A percentile compares a stretch with the other conserved stretches of the same genome.
Conservation (phyloP, 2,888 invertebrate genomes). For the Drosophila rubida region DNA sequence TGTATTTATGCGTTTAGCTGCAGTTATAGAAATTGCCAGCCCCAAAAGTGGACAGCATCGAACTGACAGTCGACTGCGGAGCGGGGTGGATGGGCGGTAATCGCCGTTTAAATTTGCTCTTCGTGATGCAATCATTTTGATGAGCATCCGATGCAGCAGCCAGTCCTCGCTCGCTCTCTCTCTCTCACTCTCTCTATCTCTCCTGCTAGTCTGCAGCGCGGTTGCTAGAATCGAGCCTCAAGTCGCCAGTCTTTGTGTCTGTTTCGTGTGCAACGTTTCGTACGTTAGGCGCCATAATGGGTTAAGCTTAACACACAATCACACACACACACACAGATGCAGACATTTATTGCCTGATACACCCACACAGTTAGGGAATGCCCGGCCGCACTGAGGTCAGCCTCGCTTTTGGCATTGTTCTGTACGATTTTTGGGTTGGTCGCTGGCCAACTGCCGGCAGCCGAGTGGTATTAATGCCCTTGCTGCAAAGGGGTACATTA, state of each 20-base stretch:
- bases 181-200: neutral
- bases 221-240: conserved; percentile 1
- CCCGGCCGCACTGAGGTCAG: conserved; percentile 57
- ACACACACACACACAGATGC: conserved; percentile 30
- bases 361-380: conserved; percentile 25
- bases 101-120: conserved; percentile 81
- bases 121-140: conserved; percentile 82
- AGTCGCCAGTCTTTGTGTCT: conserved; percentile 11
- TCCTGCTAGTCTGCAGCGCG: neutral
- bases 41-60: conserved; percentile 62
- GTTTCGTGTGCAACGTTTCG: conserved; percentile 53
- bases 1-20: conserved; percentile 65
- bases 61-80: conserved; percentile 39
- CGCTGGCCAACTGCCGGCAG: conserved; percentile 24
- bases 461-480: conserved; percentile 29
- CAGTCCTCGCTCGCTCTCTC: conserved; percentile 19
- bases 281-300: conserved; percentile 76
- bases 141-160: conserved; percentile 58
- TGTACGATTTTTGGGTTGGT: conserved; percentile 53
- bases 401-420: conserved; percentile 59
- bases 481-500: conserved; percentile 18
- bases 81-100: conserved; percentile 49
- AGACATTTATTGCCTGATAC: conserved; percentile 12
- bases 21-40: conserved; percentile 73
- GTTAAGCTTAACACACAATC: conserved; percentile 62